Conservation (phyloP, 2,797 vertebrate species). For the Galago senegalensis region DNA sequence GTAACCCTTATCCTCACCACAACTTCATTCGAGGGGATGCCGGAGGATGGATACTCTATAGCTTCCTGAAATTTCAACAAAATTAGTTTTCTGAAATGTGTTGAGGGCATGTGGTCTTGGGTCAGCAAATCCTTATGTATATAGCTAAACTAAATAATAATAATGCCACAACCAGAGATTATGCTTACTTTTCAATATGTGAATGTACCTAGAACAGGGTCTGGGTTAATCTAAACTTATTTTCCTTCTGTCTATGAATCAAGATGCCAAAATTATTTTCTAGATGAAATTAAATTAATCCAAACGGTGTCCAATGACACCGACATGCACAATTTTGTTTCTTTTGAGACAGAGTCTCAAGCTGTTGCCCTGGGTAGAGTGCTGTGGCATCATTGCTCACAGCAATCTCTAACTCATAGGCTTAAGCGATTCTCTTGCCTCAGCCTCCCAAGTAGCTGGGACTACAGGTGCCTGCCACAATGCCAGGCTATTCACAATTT, state of each 20-base stretch:
- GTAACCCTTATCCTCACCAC: neutral
- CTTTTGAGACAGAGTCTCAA: neutral
- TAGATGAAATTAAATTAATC: constrained; percentile 46
- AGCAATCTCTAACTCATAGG: no score
- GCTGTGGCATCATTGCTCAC: no score
- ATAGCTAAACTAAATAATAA: constrained; percentile 40
- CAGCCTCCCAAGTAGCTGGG: no score
- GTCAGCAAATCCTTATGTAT: neutral
- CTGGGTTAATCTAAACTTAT: constrained; percentile 58
- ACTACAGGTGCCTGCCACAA: no score
- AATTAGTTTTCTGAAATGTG: constrained; percentile 26
- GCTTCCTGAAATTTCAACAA: constrained; percentile 44
- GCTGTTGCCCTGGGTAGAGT: no score
- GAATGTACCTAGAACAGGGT: neutral
- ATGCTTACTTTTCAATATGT: constrained; percentile 21
- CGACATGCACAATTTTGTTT: neutral
- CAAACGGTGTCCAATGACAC: constrained; percentile 43
- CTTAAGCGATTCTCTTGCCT: no score
- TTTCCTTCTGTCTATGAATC: constrained; percentile 33
- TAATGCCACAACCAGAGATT: constrained; percentile 38
- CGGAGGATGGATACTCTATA: neutral
- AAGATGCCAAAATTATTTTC: constrained; percentile 67
- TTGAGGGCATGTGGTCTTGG: neutral
- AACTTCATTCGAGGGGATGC: neutral
- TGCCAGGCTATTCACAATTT: neutral